Evolutionary conservation across 2,888 invertebrate genomes (phyloP).

Genomic region (Tiliacea aurago): DNA sequence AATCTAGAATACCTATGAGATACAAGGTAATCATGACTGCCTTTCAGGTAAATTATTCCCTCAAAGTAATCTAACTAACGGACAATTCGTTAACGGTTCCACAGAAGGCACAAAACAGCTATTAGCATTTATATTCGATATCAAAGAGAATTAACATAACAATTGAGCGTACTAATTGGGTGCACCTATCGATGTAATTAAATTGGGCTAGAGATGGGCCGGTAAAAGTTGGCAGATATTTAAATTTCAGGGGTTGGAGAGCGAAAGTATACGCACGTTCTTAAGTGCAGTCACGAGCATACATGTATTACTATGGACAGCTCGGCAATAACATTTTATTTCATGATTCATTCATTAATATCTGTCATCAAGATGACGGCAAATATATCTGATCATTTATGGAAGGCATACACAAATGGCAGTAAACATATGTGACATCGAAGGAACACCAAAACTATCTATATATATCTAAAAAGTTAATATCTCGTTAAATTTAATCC

Average conservation of each 20-base stretch:
- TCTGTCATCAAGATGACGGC: no score
- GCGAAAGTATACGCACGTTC: no score
- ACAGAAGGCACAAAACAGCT: constrained; percentile 14
- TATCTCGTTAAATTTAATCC: background rate
- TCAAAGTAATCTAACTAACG: constrained; percentile 10
- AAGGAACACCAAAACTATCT: no score
- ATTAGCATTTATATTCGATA: constrained; percentile 72
- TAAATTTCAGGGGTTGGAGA: background rate
- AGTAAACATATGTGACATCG: no score
- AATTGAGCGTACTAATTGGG: constrained; percentile 50
- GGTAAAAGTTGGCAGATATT: constrained; percentile 4
- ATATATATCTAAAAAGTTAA: background rate
- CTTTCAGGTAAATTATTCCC: constrained; percentile 33
- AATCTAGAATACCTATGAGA: background rate
- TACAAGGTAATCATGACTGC: background rate
- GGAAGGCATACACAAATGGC: no score
- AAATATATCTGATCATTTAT: no score
- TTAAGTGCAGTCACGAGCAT: background rate
- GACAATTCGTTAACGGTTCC: constrained; percentile 17
- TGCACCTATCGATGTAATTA: constrained; percentile 50
- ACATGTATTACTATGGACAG: background rate
- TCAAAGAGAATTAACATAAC: constrained; percentile 68
- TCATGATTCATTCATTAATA: no score
- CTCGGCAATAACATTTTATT: no score
- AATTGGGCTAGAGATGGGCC: constrained; percentile 25